These are phyloP conservation scores for Manis crassicaudata DNA, from an alignment of 2,797 vertebrate species.

Conservation along the genomic window DNA sequence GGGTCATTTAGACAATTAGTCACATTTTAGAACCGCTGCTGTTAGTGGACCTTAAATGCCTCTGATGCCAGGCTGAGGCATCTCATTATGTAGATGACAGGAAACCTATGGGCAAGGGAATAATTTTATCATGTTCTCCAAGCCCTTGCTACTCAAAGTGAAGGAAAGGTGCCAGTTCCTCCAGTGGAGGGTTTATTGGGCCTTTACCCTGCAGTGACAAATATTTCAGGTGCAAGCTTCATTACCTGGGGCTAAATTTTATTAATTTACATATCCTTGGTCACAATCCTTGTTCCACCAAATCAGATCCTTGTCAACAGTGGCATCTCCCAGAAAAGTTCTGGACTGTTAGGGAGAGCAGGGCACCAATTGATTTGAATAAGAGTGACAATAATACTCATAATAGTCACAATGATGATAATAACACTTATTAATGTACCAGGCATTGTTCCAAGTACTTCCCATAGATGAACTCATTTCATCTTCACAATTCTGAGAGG, in stretches of 20 bases:
- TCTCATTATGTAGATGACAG: neutral
- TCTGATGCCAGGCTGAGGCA: neutral
- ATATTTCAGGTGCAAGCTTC: neutral
- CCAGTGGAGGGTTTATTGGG: neutral
- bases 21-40: neutral
- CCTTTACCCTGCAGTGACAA: neutral
- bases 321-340: neutral
- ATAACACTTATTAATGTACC: neutral
- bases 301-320: neutral
- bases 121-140: neutral
- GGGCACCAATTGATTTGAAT: neutral
- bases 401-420: neutral
- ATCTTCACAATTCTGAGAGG: neutral
- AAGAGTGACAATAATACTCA: neutral
- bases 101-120: neutral
- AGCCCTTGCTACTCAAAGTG: neutral
- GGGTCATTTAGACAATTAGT: neutral
- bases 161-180: neutral
- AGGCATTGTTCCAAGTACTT: neutral
- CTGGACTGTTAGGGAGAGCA: neutral
- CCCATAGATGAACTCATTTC: neutral
- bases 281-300: neutral
- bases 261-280: neutral
- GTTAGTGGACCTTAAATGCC: neutral
- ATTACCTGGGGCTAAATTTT: constrained; percentile 10